These are phyloP conservation scores for Bovichtus diacanthus DNA, from an alignment of 2,797 vertebrate genomes.

Conservation along the genomic window DNA sequence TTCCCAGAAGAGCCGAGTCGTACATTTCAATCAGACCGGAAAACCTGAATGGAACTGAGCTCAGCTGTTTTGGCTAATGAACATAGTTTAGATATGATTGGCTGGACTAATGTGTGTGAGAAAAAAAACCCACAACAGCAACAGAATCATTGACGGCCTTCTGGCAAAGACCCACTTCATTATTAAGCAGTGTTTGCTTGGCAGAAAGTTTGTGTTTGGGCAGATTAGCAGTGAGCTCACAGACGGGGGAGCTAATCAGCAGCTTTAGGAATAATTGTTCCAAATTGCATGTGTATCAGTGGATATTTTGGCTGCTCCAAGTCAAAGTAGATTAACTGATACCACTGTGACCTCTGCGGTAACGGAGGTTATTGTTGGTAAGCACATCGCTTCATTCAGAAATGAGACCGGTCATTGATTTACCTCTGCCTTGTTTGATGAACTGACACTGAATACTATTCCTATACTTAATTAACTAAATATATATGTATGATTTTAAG, in stretches of 20 bases:
- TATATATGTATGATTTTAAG: no score
- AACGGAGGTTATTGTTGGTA: not conserved
- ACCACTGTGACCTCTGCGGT: slow-evolving; percentile 24
- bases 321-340: slow-evolving; percentile 46
- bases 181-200: slow-evolving; percentile 76
- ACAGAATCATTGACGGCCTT: slow-evolving; percentile 49
- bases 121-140: slow-evolving; percentile 37
- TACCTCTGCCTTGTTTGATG: not conserved
- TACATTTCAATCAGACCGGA: slow-evolving; percentile 67
- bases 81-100: slow-evolving; percentile 68
- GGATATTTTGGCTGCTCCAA: slow-evolving; percentile 48
- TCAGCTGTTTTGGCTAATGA: slow-evolving; percentile 69
- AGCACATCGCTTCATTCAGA: not conserved
- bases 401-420: not conserved
- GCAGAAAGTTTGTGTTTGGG: slow-evolving; percentile 69
- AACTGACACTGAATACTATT: not conserved
- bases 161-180: slow-evolving; percentile 70
- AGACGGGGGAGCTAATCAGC: slow-evolving; percentile 74
- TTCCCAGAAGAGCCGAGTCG: slow-evolving; percentile 54
- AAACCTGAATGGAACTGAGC: slow-evolving; percentile 68
- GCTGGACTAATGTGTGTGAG: slow-evolving; percentile 52
- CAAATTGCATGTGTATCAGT: slow-evolving; percentile 61
- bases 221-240: slow-evolving; percentile 65
- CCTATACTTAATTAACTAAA: not conserved
- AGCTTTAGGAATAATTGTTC: slow-evolving; percentile 62